Percentiles rank a stretch among this genome's conserved stretches.
phyloP scores from a whole-genome alignment of 2,113 vertebrate species.

The Tringa solitaria region DNA sequence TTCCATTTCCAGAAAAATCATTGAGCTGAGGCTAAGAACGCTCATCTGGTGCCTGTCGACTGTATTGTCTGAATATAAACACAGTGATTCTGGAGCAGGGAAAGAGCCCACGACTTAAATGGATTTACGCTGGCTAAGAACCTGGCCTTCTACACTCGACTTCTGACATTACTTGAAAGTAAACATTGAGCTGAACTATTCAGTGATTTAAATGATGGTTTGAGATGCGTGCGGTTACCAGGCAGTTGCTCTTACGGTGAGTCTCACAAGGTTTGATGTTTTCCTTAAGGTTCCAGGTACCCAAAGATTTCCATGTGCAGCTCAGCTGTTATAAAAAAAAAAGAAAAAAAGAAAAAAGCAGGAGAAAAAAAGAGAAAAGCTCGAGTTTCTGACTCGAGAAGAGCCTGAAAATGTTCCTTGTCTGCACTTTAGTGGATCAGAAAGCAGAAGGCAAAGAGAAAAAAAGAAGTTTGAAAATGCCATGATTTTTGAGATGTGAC shows the following conservation, averaged over 20 bases:
- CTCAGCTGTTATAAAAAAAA: not conserved
- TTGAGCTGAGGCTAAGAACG: conserved; percentile 69
- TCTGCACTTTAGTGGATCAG: conserved; percentile 35
- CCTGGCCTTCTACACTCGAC: conserved; percentile 46
- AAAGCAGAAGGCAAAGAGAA: conserved; percentile 67
- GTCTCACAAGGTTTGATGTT: not conserved
- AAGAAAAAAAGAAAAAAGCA: not conserved
- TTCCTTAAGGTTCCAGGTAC: conserved; percentile 44
- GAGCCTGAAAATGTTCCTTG: conserved; percentile 29
- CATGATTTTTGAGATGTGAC: conserved; percentile 60
- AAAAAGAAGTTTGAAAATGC: conserved; percentile 57
- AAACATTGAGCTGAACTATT: conserved; percentile 39
- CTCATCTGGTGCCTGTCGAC: conserved; percentile 69
- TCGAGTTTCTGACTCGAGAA: not conserved
- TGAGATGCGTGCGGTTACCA: not conserved
- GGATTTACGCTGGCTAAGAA: conserved; percentile 49
- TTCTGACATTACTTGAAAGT: conserved; percentile 71
- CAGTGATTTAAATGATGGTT: not conserved
- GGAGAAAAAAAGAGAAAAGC: no score
- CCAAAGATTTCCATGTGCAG: not conserved
- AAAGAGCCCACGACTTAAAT: not conserved
- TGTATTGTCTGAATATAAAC: conserved; percentile 71
- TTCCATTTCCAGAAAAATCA: conserved; percentile 71
- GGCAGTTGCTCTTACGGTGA: not conserved
- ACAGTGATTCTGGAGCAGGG: conserved; percentile 42